These are phyloP conservation scores for Micropoecilia bifurca DNA, from an alignment of 2,797 vertebrate genomes.

Conservation along the genomic window DNA sequence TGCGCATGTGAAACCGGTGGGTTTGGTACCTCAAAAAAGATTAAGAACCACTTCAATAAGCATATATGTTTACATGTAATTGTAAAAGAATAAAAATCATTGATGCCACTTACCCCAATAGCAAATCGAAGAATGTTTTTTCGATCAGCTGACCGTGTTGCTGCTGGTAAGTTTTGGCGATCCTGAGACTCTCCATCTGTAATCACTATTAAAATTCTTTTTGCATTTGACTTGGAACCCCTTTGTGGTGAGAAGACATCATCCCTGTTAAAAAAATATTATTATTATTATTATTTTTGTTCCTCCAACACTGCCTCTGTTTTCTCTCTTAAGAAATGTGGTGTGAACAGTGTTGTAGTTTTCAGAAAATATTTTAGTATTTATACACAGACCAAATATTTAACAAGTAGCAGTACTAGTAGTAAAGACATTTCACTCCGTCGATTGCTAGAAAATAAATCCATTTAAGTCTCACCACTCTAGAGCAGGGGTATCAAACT, in stretches of 20 bases:
- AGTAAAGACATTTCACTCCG: too few species aligned
- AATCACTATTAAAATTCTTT: conserved; percentile 77
- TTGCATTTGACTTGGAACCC: conserved; percentile 56
- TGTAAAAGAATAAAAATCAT: not conserved
- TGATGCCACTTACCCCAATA: conserved; percentile 71
- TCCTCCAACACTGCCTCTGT: too few species aligned
- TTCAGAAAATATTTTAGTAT: not conserved
- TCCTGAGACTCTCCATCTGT: conserved; percentile 73
- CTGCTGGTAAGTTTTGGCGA: fast-evolving
- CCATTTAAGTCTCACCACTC: not conserved
- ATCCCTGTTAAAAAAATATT: conserved; percentile 26
- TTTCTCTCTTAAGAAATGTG: not conserved
- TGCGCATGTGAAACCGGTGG: too few species aligned
- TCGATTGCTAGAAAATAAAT: too few species aligned
- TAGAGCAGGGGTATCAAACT: too few species aligned
- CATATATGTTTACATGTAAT: not conserved
- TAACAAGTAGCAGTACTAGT: too few species aligned
- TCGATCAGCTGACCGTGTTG: fast-evolving
- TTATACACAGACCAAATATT: too few species aligned
- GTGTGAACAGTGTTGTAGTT: not conserved
- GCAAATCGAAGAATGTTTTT: conserved; percentile 72
- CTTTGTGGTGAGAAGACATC: not conserved
- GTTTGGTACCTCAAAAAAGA: too few species aligned
- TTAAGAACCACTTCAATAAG: too few species aligned
- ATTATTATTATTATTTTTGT: too few species aligned